Evolutionary conservation across 2,888 invertebrate species (phyloP).

Genomic region (Prosapia bicincta): DNA sequence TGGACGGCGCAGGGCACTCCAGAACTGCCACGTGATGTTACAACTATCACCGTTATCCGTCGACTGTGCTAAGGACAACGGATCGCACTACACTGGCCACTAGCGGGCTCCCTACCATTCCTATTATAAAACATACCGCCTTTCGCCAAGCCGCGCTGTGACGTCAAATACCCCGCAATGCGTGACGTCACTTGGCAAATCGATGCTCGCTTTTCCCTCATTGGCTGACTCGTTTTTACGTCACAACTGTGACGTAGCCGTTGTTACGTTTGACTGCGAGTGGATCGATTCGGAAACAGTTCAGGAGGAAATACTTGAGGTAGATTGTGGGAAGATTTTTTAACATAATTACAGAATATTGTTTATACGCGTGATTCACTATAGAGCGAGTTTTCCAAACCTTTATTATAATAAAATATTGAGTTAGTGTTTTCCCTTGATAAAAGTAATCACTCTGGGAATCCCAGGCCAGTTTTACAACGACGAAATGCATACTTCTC

Average conservation of each 20-base stretch:
- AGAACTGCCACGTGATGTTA: background rate
- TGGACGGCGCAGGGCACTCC: background rate
- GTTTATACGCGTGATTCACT: background rate
- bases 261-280: background rate
- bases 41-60: background rate
- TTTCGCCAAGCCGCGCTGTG: background rate
- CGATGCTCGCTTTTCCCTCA: background rate
- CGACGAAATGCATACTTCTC: no score
- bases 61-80: background rate
- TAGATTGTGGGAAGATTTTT: background rate
- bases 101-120: background rate
- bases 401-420: no score
- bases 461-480: no score
- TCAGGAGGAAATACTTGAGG: background rate
- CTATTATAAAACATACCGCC: conserved; percentile 2
- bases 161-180: background rate
- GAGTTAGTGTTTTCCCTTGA: background rate
- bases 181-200: background rate
- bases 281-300: background rate
- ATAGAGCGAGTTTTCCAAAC: background rate
- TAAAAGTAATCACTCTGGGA: background rate
- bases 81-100: background rate
- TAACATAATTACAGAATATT: background rate
- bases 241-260: background rate
- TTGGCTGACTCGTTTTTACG: background rate